These are phyloP conservation scores for Cerastis leucographa DNA, from an alignment of 2,888 invertebrate genomes.

Conservation along the genomic window DNA sequence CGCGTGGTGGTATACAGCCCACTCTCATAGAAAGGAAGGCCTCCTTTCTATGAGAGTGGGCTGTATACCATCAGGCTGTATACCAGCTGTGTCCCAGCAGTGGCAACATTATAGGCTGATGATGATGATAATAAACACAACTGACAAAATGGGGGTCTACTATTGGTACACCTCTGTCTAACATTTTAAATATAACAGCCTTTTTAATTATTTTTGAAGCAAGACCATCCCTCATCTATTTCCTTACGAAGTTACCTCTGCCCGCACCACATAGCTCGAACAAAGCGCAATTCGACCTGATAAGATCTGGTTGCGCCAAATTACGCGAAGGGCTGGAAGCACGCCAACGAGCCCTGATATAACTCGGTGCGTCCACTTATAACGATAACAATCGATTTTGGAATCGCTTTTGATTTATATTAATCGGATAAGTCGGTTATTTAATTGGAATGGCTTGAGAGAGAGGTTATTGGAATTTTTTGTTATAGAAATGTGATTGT, in stretches of 20 bases:
- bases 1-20: too few relatives aligned
- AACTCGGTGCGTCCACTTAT: slow-evolving; percentile 56
- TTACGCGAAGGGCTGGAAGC: slow-evolving; percentile 59
- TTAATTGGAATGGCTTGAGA: slow-evolving; percentile 32
- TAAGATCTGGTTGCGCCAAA: slow-evolving; percentile 62
- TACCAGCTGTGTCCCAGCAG: too few relatives aligned
- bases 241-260: neutral
- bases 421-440: slow-evolving; percentile 41
- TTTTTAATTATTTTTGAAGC: too few relatives aligned
- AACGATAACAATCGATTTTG: slow-evolving; percentile 59
- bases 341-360: slow-evolving; percentile 47
- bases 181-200: too few relatives aligned
- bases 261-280: slow-evolving; percentile 33
- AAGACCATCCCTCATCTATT: neutral
- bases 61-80: too few relatives aligned
- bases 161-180: too few relatives aligned
- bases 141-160: too few relatives aligned
- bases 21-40: too few relatives aligned
- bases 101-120: too few relatives aligned
- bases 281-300: slow-evolving; percentile 57
- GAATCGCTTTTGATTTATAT: slow-evolving; percentile 57
- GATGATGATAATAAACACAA: too few relatives aligned
- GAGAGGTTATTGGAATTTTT: slow-evolving; percentile 17
- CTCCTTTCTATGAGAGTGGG: too few relatives aligned
- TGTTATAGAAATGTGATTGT: slow-evolving; percentile 14